Base-by-base conservation (phyloP, 2,888 invertebrate genomes). In the Octodonta nipae region DNA sequence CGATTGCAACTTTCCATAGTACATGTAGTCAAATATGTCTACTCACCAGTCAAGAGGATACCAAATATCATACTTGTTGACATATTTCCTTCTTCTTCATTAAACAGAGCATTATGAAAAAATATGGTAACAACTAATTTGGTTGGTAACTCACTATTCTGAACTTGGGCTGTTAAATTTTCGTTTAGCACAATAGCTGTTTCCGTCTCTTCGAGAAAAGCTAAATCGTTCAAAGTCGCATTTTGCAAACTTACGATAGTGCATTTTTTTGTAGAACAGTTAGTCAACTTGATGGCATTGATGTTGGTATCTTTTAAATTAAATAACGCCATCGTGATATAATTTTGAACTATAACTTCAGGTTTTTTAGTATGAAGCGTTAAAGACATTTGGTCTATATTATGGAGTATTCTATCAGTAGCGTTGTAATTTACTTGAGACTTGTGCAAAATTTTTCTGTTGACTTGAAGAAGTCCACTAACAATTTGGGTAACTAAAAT, bases 41-140 rank as follows among this genome's bases (percentile, higher is more conserved):
- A n/a, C n/a, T n/a, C n/a, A 0, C 70, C 71, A 3, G 74, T 35
- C 12, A 75, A 58, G 1, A 72, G 61, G 16, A 76, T 56, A 15
- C 75, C 73, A 30, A 74, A 58, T 14, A 75, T 66, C 22, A 68
- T 67, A 38, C 40, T 42, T 6, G 44, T 45, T 10, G 32, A 24
- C 11, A 29, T 29, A 6, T 30, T 31, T 11, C 30, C 34, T 11
- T 31, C 28, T 8, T 30, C 20, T 33, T 47, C 46, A 33, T 49
- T 42, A 26, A 52, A 52, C 5, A 51, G 34, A 13, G 40, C 42
- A 34, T 49, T 41, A 6, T 38, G 33, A 30, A 44, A 46, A 36
- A 42, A 48, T 15, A 48, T 22, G 2, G 41, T 43, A 22, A 48
- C 35, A 4, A 43, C 37, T 8, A 50, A 15, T 31, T 42, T 40